A percentile compares a stretch with the other conserved stretches of the same genome.
Evolutionary conservation across 37 sponge, comb jelly and placozoan species (phyloP).

Genomic region (Hexactinellida sp.): DNA sequence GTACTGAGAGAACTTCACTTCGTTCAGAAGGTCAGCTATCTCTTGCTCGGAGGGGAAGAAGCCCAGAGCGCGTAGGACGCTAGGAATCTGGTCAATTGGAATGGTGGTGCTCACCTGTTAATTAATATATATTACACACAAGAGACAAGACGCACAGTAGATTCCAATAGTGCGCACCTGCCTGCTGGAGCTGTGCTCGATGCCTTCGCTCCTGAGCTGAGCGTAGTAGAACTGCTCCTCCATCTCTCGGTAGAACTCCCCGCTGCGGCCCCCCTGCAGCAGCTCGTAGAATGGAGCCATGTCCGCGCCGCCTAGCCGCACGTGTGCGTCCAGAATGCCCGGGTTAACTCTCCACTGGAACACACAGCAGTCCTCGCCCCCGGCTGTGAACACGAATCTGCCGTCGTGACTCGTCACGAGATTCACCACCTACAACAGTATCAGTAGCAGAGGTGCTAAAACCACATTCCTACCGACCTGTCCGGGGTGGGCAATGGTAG

Average conservation of each 20-base stretch:
- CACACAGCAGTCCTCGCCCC: conserved; percentile 60
- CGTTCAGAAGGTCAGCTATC: conserved; percentile 80
- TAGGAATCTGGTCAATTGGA: conserved; percentile 69
- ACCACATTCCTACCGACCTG: conserved; percentile 22
- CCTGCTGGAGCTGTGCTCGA: background rate
- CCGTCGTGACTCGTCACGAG: conserved; percentile 66
- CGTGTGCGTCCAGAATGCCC: conserved; percentile 69
- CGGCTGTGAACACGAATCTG: conserved; percentile 62
- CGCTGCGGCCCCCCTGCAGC: conserved; percentile 87
- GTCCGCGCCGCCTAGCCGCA: conserved; percentile 72
- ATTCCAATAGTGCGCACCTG: background rate
- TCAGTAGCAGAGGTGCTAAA: background rate
- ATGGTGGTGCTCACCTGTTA: conserved; percentile 40
- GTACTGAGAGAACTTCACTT: conserved; percentile 88
- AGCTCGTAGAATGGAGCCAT: conserved; percentile 84
- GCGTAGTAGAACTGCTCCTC: conserved; percentile 97
- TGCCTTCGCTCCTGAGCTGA: conserved; percentile 55
- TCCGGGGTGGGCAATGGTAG: conserved; percentile 73
- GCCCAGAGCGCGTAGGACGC: conserved; percentile 89
- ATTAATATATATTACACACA: too few species aligned
- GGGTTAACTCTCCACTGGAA: conserved; percentile 78
- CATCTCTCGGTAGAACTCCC: conserved; percentile 75
- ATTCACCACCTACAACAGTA: conserved; percentile 42
- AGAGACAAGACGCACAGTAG: too few species aligned
- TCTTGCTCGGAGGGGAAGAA: conserved; percentile 95